phyloP scores from a whole-genome alignment of 1,140 invertebrate genomes.

The Pararge aegeria region DNA sequence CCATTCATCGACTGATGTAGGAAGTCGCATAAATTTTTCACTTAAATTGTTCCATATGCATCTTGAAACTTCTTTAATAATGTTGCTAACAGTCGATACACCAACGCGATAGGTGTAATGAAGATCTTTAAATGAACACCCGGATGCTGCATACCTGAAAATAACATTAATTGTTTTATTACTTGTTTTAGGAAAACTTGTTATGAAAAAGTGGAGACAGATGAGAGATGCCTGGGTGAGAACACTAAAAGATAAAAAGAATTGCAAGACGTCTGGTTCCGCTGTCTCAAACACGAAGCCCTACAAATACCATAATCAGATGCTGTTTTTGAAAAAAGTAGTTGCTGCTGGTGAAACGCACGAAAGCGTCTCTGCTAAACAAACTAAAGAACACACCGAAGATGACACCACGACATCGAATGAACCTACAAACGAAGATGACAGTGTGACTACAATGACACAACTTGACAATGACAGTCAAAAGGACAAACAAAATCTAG shows the following conservation, averaged over 20 bases:
- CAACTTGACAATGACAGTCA: background rate
- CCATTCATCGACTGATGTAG: background rate
- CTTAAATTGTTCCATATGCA: conserved; percentile 34
- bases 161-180: conserved; percentile 5
- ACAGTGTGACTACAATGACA: background rate
- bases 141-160: conserved; percentile 34
- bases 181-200: background rate
- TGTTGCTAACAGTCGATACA: conserved; percentile 30
- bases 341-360: background rate
- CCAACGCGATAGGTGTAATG: conserved; percentile 37
- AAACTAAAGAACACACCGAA: background rate
- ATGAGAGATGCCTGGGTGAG: background rate
- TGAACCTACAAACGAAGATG: background rate
- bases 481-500: background rate
- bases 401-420: background rate
- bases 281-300: background rate
- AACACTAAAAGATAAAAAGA: background rate
- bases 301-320: background rate
- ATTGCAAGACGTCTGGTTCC: background rate
- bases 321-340: background rate
- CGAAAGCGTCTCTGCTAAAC: background rate
- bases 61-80: conserved; percentile 32
- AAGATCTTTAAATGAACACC: conserved; percentile 37
- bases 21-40: background rate
- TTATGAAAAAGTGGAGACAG: background rate